These are phyloP conservation scores for Aspidapion aeneum DNA, from an alignment of 2,888 invertebrate genomes.

Conservation along the genomic window DNA sequence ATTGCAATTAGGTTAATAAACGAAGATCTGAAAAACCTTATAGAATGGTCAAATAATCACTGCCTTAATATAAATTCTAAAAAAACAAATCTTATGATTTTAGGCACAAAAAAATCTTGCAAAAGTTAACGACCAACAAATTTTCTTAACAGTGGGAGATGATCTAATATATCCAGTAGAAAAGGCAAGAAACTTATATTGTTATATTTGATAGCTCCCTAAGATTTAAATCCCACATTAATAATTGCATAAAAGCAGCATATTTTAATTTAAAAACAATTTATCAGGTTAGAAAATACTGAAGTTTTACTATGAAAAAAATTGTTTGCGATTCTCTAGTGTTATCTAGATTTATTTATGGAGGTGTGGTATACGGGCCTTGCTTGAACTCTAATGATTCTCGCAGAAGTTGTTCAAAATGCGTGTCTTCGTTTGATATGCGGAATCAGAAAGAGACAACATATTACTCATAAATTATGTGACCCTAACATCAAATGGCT, in stretches of 20 bases:
- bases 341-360: neutral
- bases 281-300: neutral
- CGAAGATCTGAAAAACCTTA: neutral
- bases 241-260: neutral
- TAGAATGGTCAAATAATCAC: slow-evolving; percentile 1
- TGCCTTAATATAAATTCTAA: neutral
- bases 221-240: neutral
- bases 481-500: neutral
- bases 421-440: neutral
- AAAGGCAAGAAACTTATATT: neutral
- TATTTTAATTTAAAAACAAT: neutral
- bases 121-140: no score
- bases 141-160: neutral
- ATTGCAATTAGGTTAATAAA: neutral
- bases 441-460: neutral
- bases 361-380: neutral
- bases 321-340: neutral
- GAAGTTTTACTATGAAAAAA: neutral
- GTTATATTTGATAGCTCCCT: neutral
- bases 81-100: neutral
- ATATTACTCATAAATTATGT: neutral
- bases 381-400: neutral
- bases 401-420: neutral
- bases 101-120: neutral
- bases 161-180: neutral